Evolutionary conservation across 2,113 vertebrate genomes (phyloP), one percentile per base, ranked within the genome.

Genomic region (Erythrocercus mccallii): DNA sequence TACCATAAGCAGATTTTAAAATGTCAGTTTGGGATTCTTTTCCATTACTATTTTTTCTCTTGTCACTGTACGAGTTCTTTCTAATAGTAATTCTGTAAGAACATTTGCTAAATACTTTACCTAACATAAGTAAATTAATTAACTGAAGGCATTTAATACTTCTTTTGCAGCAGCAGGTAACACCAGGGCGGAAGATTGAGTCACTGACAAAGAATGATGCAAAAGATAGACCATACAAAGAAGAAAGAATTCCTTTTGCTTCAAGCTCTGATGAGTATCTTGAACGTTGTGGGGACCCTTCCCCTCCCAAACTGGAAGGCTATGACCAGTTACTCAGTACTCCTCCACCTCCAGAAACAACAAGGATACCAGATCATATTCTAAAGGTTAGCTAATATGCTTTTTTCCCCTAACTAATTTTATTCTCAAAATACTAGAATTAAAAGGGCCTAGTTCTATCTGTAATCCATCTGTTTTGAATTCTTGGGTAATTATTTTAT

Each of bases 261-360:
- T 28, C 90, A 47, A 88, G 71, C 42, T 96, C 97, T 76, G 80
- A 96, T 12, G 65, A 91, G 5, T 97, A 94, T 81, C 94, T 96
- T 72, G 91, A 97, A 90, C 90, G n/a, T 86, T 76, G 95, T 76
- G 66, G 24, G 53, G 94, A 96, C 48, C 94, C 94, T n/a, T 91
- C 97, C 50, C 98, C 97, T 87, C 97, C 98, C 30, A 60, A 79
- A 38, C 90, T 97, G 81, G 96, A 97, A 19, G 61, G 92, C 23
- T 98, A 97, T 22, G 98, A 98, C 60, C 96, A 97, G 76, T 86
- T 98, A 33, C 87, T 98, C 21, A 70, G 21, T 94, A 98, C 97
- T 88, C 98, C 98, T n/a, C 95, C 97, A 14, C 96, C 97, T 58
- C 98, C 98, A 83, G 97, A 97, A 97, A 96, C 98, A 85, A 98